Conservation (phyloP, 2,797 vertebrate genomes). For the Mus caroli region DNA sequence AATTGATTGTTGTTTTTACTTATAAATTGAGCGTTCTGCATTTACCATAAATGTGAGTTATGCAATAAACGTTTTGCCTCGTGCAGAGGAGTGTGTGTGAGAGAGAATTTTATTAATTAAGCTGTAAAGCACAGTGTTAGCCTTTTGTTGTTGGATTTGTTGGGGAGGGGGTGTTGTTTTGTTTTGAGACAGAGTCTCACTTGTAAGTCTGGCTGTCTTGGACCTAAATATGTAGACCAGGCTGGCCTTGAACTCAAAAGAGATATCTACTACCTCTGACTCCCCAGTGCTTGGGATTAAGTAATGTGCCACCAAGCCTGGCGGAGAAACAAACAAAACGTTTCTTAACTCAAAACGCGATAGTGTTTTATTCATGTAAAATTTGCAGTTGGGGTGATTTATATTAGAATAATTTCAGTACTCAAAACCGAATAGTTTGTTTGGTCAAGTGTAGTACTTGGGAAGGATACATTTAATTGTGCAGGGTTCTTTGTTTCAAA, state of each 20-base stretch:
- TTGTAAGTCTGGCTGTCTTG: background rate
- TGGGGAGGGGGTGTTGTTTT: background rate
- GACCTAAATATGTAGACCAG: background rate
- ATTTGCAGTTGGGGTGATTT: background rate
- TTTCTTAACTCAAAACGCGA: background rate
- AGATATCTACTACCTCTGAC: background rate
- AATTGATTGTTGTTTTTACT: conserved; percentile 45
- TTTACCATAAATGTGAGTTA: conserved; percentile 31
- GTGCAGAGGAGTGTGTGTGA: background rate
- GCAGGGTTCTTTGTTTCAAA: conserved; percentile 34
- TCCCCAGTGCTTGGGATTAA: background rate
- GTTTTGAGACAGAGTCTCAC: background rate
- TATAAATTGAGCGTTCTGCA: background rate
- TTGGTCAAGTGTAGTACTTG: background rate
- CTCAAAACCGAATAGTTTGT: background rate
- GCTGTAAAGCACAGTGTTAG: background rate
- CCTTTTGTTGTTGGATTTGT: background rate
- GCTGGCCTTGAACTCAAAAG: background rate
- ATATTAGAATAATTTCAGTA: conserved; percentile 36
- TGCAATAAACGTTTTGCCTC: conserved; percentile 55
- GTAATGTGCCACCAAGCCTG: background rate
- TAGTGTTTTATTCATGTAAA: background rate
- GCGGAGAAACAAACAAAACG: background rate
- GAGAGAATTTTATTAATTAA: conserved; percentile 22
- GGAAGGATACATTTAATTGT: conserved; percentile 37